Conservation (phyloP, 2,888 invertebrate genomes). For the Osmoderma eremita region DNA sequence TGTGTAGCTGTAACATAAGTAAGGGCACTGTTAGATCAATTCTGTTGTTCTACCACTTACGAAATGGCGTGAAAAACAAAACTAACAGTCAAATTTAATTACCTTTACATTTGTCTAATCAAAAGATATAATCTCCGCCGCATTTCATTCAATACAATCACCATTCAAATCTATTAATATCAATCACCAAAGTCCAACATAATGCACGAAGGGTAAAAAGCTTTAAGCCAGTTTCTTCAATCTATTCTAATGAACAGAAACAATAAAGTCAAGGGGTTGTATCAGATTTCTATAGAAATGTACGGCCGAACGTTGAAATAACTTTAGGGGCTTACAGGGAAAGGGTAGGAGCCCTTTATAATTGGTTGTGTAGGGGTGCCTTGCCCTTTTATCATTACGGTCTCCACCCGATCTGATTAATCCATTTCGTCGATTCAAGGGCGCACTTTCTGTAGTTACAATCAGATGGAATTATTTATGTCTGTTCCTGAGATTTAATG, state of each 20-base stretch:
- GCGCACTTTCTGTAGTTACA: conserved; percentile 20
- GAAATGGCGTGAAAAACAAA: too few relatives aligned
- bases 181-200: conserved; percentile 18
- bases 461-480: conserved; percentile 28
- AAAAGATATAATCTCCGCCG: neutral
- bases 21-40: too few relatives aligned
- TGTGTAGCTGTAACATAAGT: too few relatives aligned
- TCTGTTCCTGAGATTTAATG: conserved; percentile 7
- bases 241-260: conserved; percentile 19
- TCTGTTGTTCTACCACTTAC: neutral
- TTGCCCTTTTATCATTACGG: conserved; percentile 26
- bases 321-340: conserved; percentile 32
- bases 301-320: conserved; percentile 14
- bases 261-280: conserved; percentile 18
- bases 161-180: conserved; percentile 9
- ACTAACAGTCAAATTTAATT: too few relatives aligned
- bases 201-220: conserved; percentile 7
- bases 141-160: conserved; percentile 3
- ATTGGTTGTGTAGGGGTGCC: conserved; percentile 35
- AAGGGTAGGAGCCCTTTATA: conserved; percentile 35
- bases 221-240: conserved; percentile 5
- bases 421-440: conserved; percentile 29
- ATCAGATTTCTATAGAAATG: conserved; percentile 28
- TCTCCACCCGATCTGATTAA: conserved; percentile 33
- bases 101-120: too few relatives aligned